Evolutionary conservation across 2,797 vertebrate genomes (phyloP).

Genomic region (Gorsachius magnificus): DNA sequence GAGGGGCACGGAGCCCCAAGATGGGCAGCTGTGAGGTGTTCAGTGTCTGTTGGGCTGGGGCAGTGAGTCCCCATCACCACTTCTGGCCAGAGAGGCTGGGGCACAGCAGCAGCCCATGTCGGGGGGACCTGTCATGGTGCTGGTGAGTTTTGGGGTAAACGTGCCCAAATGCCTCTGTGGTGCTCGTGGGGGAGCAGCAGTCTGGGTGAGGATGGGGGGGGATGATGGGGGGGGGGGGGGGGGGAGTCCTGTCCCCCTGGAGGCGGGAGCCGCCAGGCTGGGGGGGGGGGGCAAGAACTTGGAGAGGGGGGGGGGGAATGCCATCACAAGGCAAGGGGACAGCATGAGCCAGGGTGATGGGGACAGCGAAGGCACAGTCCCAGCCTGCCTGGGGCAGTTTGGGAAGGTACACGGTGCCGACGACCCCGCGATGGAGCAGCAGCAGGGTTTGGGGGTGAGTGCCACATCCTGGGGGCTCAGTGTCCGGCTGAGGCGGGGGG

Average conservation of each 20-base stretch:
- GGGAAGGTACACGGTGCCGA: accelerated
- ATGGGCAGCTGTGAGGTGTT: background rate
- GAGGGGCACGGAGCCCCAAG: background rate
- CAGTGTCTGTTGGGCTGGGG: background rate
- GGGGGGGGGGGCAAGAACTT: background rate
- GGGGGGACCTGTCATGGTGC: background rate
- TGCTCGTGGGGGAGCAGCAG: background rate
- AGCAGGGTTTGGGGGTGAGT: background rate
- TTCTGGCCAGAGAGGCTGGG: background rate
- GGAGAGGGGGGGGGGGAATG: background rate
- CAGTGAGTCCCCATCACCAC: accelerated
- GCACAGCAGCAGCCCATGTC: background rate
- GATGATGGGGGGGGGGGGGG: too few relatives aligned
- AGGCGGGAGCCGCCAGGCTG: background rate
- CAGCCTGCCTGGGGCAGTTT: background rate
- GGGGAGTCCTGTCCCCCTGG: background rate
- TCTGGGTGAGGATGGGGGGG: background rate
- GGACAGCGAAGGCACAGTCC: background rate
- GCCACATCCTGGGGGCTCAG: accelerated
- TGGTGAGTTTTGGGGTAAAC: background rate
- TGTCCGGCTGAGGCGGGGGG: accelerated
- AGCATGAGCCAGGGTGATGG: accelerated
- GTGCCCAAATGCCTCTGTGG: accelerated
- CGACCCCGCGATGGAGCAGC: accelerated
- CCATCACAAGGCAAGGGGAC: background rate